Percentiles rank a stretch among this genome's conserved stretches.
Evolutionary conservation across 2,888 invertebrate genomes (phyloP).

Genomic region (Ormyrus thymus): DNA sequence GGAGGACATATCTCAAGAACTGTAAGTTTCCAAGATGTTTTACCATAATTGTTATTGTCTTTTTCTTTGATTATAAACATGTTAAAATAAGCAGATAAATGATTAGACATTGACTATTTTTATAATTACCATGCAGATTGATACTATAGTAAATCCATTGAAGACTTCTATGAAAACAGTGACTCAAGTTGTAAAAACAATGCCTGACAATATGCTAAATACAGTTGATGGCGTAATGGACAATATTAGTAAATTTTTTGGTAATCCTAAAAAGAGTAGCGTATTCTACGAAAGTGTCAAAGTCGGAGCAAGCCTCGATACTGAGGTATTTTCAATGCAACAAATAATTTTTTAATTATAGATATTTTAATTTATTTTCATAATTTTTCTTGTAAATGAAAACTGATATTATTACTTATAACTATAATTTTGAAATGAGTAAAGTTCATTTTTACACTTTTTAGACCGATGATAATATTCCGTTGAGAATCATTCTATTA

Average conservation of each 20-base stretch:
- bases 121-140: constrained; percentile 76
- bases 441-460: constrained; percentile 48
- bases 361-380: neutral
- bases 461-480: constrained; percentile 85
- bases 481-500: constrained; percentile 85
- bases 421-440: constrained; percentile 15
- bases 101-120: neutral
- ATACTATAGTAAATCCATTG: constrained; percentile 87
- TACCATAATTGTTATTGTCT: constrained; percentile 43
- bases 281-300: constrained; percentile 75
- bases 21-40: constrained; percentile 72
- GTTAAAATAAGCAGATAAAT: constrained; percentile 3
- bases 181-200: constrained; percentile 86
- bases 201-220: constrained; percentile 91
- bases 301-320: constrained; percentile 77
- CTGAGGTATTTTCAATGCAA: constrained; percentile 74
- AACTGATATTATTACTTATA: neutral
- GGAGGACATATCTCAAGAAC: constrained; percentile 79
- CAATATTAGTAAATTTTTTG: constrained; percentile 86
- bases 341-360: neutral
- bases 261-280: constrained; percentile 74
- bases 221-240: constrained; percentile 91
- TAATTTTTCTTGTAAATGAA: neutral
- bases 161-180: constrained; percentile 87
- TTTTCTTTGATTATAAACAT: neutral